These are phyloP conservation scores for Percopsis transmontana DNA, from an alignment of 2,113 vertebrate species.

Conservation along the genomic window DNA sequence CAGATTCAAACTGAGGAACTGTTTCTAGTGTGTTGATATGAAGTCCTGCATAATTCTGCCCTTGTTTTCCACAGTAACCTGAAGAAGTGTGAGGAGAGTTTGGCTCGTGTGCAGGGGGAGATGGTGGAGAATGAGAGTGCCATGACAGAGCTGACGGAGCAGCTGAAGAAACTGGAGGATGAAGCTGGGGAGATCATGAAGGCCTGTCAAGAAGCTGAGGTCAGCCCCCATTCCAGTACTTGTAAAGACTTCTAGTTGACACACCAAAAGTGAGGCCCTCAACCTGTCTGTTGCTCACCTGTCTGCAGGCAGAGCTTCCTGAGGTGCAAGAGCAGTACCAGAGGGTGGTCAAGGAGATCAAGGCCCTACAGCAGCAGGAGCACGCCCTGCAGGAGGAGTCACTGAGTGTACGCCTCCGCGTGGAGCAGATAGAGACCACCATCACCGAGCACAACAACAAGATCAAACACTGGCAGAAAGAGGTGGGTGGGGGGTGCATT, in stretches of 20 bases:
- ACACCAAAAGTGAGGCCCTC: background rate
- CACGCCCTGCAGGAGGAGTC: slow-evolving; percentile 87
- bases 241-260: background rate
- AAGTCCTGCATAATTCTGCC: slow-evolving; percentile 2
- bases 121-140: slow-evolving; percentile 80
- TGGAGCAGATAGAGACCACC: slow-evolving; percentile 86
- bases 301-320: slow-evolving; percentile 79
- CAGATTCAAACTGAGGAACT: no score
- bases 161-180: slow-evolving; percentile 86
- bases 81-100: slow-evolving; percentile 86
- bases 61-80: slow-evolving; percentile 81
- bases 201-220: slow-evolving; percentile 85
- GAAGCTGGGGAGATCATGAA: slow-evolving; percentile 84
- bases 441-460: slow-evolving; percentile 87
- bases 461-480: slow-evolving; percentile 93
- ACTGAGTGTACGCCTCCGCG: slow-evolving; percentile 86
- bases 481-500: slow-evolving; percentile 75
- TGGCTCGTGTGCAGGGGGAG: slow-evolving; percentile 81
- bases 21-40: no score
- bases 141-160: slow-evolving; percentile 76
- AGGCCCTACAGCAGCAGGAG: slow-evolving; percentile 83
- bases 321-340: slow-evolving; percentile 84
- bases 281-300: background rate
- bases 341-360: slow-evolving; percentile 82
- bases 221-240: background rate